Evolutionary conservation across 1,140 invertebrate genomes (phyloP).

Genomic region (Aradophagus sp.): DNA sequence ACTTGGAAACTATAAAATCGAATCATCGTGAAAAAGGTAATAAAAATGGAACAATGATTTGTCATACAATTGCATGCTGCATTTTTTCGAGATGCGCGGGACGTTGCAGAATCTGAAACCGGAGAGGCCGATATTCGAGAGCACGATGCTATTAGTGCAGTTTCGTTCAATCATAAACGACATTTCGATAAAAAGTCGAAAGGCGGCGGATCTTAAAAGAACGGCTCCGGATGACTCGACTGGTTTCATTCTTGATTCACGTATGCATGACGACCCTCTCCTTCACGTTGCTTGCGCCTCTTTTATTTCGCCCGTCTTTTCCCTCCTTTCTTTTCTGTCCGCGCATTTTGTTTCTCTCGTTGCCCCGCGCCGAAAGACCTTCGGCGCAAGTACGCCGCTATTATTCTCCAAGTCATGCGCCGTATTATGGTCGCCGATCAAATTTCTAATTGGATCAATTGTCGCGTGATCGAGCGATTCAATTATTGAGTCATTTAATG

Average conservation of each 20-base stretch:
- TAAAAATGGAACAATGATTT: not conserved
- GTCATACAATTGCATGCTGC: not conserved
- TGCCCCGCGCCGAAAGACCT: slow-evolving; percentile 30
- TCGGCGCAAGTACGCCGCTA: slow-evolving; percentile 28
- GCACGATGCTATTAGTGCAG: slow-evolving; percentile 68
- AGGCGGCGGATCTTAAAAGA: slow-evolving; percentile 66
- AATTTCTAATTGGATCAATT: slow-evolving; percentile 54
- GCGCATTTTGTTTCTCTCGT: slow-evolving; percentile 25
- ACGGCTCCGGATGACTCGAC: slow-evolving; percentile 70
- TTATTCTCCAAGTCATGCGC: slow-evolving; percentile 48
- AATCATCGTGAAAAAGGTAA: not conserved
- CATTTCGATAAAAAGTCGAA: slow-evolving; percentile 72
- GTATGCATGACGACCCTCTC: slow-evolving; percentile 68
- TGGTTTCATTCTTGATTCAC: slow-evolving; percentile 71
- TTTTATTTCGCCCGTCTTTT: slow-evolving; percentile 39
- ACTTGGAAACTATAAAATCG: not conserved
- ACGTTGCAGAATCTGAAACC: slow-evolving; percentile 32
- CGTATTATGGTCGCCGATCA: slow-evolving; percentile 48
- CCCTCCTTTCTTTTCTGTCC: slow-evolving; percentile 35
- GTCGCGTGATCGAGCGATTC: slow-evolving; percentile 40
- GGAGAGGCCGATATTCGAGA: slow-evolving; percentile 60
- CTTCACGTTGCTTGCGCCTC: slow-evolving; percentile 54
- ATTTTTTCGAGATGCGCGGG: slow-evolving; percentile 4
- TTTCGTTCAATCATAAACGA: slow-evolving; percentile 74
- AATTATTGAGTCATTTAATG: slow-evolving; percentile 38